Evolutionary conservation across 2,113 vertebrate species (phyloP).

Genomic region (Mixornis gularis): DNA sequence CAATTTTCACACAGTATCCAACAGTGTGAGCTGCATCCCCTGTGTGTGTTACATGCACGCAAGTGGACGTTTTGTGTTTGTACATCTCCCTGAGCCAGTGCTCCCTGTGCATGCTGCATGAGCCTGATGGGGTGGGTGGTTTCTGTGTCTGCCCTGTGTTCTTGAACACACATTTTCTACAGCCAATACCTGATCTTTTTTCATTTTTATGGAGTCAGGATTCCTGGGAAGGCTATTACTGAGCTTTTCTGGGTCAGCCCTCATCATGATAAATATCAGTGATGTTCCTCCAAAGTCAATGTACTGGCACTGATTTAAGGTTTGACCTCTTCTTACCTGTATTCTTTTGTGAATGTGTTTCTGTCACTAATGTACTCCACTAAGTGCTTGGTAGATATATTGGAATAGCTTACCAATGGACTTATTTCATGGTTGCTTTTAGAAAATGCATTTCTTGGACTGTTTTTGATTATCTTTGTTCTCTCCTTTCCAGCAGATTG

Average conservation of each 20-base stretch:
- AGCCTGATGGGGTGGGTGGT: not conserved
- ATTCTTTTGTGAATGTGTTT: not conserved
- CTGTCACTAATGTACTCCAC: not conserved
- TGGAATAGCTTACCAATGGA: not conserved
- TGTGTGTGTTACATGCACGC: fast-evolving
- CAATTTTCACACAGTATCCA: not conserved
- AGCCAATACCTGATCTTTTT: not conserved
- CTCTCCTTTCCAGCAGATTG: not conserved
- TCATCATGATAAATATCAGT: not conserved
- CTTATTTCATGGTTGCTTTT: slow-evolving; percentile 11
- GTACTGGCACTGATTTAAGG: not conserved
- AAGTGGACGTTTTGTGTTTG: not conserved
- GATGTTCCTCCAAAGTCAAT: not conserved
- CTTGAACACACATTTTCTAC: not conserved
- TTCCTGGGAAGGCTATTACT: not conserved
- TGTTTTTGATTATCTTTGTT: slow-evolving; percentile 34
- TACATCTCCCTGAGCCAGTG: not conserved
- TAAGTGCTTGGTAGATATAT: not conserved
- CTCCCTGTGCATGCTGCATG: not conserved
- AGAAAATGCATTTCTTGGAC: not conserved
- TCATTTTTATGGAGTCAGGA: not conserved
- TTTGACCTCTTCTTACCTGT: not conserved
- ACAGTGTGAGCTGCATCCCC: not conserved
- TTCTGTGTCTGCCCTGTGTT: fast-evolving
- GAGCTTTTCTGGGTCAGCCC: not conserved